Evolutionary conservation across 2,797 vertebrate genomes (phyloP).

Genomic region (Protonibea diacanthus): DNA sequence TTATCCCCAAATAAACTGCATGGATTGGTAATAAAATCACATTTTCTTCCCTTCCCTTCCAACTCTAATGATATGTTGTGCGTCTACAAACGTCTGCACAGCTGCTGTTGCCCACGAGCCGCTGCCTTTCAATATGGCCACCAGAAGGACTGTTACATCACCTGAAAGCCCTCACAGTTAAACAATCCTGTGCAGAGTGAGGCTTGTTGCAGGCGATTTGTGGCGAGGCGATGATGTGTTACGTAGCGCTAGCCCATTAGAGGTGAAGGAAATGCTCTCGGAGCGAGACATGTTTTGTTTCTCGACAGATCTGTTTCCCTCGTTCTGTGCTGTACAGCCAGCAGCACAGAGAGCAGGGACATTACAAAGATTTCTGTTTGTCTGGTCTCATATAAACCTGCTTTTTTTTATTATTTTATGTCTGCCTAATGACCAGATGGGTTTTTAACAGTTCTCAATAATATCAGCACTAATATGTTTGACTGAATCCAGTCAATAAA

Average conservation of each 20-base stretch:
- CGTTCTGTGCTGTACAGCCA: slow-evolving; percentile 16
- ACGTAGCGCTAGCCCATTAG: slow-evolving; percentile 6
- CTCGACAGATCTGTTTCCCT: background rate
- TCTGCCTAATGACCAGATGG: background rate
- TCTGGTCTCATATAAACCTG: background rate
- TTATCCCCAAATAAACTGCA: background rate
- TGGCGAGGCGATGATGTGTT: slow-evolving; percentile 27
- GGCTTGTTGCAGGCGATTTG: slow-evolving; percentile 37
- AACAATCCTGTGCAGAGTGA: slow-evolving; percentile 21
- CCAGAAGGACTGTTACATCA: slow-evolving; percentile 62
- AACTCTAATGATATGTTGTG: background rate
- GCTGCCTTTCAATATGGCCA: slow-evolving; percentile 54
- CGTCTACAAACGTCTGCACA: slow-evolving; percentile 29
- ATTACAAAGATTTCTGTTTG: background rate
- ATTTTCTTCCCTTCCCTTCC: background rate
- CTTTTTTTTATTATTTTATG: background rate
- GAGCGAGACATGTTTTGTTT: background rate
- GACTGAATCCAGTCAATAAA: background rate
- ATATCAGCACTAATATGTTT: background rate
- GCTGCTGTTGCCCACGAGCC: slow-evolving; percentile 49
- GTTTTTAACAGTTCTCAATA: slow-evolving; percentile 1
- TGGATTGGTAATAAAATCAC: background rate
- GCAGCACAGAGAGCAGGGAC: slow-evolving; percentile 10
- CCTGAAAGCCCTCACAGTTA: slow-evolving; percentile 41
- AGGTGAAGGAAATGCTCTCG: slow-evolving; percentile 4